Conservation (phyloP, 2,113 vertebrate species). For the Pristiophorus japonicus region DNA sequence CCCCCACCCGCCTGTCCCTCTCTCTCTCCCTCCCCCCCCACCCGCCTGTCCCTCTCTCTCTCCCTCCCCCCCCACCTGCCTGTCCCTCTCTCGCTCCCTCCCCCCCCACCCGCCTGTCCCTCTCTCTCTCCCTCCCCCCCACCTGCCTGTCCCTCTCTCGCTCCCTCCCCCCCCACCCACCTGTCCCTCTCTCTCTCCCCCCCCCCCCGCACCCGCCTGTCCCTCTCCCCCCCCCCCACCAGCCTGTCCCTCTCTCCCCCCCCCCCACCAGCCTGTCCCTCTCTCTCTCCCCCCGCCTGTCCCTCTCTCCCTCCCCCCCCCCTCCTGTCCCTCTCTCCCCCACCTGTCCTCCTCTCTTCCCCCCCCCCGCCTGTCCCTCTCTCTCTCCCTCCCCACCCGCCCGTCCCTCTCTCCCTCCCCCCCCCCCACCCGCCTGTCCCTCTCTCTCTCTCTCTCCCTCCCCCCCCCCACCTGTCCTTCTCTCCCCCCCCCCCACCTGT, state of each 20-base stretch:
- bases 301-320: background rate
- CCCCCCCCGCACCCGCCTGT: background rate
- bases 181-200: too few species aligned
- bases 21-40: too few species aligned
- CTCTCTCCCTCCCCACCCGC: background rate
- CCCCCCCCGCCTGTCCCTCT: too few species aligned
- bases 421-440: background rate
- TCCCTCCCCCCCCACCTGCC: background rate
- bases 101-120: too few species aligned
- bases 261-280: too few species aligned
- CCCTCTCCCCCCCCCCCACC: too few species aligned
- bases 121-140: background rate
- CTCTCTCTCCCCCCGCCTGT: background rate
- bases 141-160: background rate
- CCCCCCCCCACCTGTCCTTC: too few species aligned
- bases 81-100: background rate
- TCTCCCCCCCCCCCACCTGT: too few species aligned
- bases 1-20: background rate
- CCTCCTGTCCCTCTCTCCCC: background rate
- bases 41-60: background rate
- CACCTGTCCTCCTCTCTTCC: too few species aligned
- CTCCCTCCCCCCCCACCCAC: too few species aligned
- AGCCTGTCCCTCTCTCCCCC: background rate
- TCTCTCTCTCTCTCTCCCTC: background rate
- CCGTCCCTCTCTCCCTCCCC: background rate